Evolutionary conservation across 2,888 invertebrate species (phyloP), one percentile per base, ranked within the genome.

Genomic region (Xestia ashworthii): DNA sequence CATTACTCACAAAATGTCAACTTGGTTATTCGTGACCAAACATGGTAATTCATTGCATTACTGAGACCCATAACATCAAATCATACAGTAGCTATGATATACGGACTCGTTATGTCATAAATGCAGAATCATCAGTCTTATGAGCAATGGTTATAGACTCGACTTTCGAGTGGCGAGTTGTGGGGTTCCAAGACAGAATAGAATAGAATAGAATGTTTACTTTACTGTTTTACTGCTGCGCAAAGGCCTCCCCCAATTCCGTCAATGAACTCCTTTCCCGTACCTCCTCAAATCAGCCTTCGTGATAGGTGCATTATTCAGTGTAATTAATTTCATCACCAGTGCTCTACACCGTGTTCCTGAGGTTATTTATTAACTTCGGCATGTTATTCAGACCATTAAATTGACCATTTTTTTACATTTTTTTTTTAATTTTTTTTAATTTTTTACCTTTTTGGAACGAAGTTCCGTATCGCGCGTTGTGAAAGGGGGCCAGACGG

Each of bases 11-110:
- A 71, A 44, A 62, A 50, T 32, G 22, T 50, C 71, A 62, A 46
- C 48, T 11, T 25, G 22, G 16, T 66, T 66, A 41, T 73, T 48
- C 25, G 48, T 66, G 73, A 48, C 41, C 58, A 22, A 60, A 60
- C 55, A 69, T 75, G 32, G 53, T 68, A 60, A 65, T 76, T 75
- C 50, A 69, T 65, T 46, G 38, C 64, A n/a, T 67, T 67, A 38
- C 74, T 22, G 14, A 46, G n/a, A 48, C 38, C 32, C 44, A 55
- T 76, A 71, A 62, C 38, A 46, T 62, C 19, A 70, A 76, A 78
- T 76, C 38, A 41, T 69, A 12, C 16, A 25, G n/a, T 19, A 55
- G 41, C 32, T 68, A 73, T 60, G 74, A 62, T 46, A 46, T 46
- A 74, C 25, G n/a, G 38, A 55, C 16, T 55, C n/a, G 58, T 58